Conservation (phyloP, 2,797 vertebrate genomes). For the Streptopelia turtur region DNA sequence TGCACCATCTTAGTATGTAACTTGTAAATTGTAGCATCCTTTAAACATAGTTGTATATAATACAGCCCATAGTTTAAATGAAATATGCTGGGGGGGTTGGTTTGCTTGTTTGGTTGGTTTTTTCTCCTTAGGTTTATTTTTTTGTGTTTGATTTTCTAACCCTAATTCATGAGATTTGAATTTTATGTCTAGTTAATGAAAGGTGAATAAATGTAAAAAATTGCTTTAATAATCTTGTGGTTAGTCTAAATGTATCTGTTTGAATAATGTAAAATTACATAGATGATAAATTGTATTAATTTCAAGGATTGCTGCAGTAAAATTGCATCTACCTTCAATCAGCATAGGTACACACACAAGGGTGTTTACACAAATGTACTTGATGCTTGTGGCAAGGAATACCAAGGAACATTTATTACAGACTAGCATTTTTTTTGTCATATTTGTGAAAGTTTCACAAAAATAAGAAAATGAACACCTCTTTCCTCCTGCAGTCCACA, state of each 20-base stretch:
- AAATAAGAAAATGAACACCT: neutral
- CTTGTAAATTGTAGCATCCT: neutral
- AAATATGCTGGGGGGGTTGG: accelerated
- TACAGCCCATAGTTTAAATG: neutral
- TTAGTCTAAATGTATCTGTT: neutral
- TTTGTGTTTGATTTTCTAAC: neutral
- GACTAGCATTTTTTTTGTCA: neutral
- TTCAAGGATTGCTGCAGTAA: neutral
- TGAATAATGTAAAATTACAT: neutral
- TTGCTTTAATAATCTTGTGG: neutral
- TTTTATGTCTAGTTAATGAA: neutral
- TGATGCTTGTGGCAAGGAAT: neutral
- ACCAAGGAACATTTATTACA: neutral
- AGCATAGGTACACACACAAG: neutral
- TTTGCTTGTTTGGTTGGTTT: too few species aligned
- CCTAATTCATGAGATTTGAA: neutral
- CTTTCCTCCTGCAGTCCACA: neutral
- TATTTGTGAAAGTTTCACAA: neutral
- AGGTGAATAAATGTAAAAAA: neutral
- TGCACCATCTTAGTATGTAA: neutral
- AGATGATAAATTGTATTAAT: neutral
- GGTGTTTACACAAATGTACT: neutral
- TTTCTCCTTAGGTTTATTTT: neutral
- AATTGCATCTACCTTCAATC: neutral
- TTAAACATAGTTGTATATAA: neutral